Evolutionary conservation across 1,140 invertebrate species (phyloP).

Genomic region (Ectropis grisescens): DNA sequence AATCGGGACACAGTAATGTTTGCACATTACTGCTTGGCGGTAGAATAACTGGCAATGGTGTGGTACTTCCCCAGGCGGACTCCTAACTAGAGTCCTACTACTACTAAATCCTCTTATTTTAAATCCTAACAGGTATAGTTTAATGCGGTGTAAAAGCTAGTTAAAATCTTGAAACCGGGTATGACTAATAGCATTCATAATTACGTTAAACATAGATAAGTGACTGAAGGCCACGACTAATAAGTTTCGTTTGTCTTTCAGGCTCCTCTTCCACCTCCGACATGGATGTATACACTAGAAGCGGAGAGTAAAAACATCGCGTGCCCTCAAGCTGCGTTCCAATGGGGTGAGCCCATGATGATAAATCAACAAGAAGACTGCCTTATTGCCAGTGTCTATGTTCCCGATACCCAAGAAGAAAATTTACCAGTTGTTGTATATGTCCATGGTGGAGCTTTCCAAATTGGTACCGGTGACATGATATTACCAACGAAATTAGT

Average conservation of each 20-base stretch:
- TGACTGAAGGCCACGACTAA: too few relatives aligned
- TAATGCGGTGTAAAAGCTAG: too few relatives aligned
- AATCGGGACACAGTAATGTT: too few relatives aligned
- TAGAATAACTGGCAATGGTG: too few relatives aligned
- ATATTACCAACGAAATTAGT: slow-evolving; percentile 17
- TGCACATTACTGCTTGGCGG: too few relatives aligned
- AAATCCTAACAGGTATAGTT: too few relatives aligned
- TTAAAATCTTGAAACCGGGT: too few relatives aligned
- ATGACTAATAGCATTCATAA: too few relatives aligned
- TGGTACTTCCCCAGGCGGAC: too few relatives aligned
- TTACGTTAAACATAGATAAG: too few relatives aligned
- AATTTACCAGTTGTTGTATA: slow-evolving; percentile 13
- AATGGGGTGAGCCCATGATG: slow-evolving; percentile 3
- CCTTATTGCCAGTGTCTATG: slow-evolving; percentile 10
- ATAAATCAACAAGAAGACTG: slow-evolving; percentile 8
- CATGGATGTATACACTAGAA: slow-evolving; percentile 18
- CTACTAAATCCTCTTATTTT: too few relatives aligned
- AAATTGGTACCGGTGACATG: slow-evolving; percentile 12
- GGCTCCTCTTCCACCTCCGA: slow-evolving; percentile 25
- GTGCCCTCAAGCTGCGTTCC: slow-evolving; percentile 14
- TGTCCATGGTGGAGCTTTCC: slow-evolving; percentile 14
- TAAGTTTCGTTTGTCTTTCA: slow-evolving; percentile 6
- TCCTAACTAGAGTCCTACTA: too few relatives aligned
- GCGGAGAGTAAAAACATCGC: slow-evolving; percentile 17
- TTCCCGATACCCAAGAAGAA: slow-evolving; percentile 6